phyloP scores from a whole-genome alignment of 2,113 vertebrate species.

The Psittacara wagleri region DNA sequence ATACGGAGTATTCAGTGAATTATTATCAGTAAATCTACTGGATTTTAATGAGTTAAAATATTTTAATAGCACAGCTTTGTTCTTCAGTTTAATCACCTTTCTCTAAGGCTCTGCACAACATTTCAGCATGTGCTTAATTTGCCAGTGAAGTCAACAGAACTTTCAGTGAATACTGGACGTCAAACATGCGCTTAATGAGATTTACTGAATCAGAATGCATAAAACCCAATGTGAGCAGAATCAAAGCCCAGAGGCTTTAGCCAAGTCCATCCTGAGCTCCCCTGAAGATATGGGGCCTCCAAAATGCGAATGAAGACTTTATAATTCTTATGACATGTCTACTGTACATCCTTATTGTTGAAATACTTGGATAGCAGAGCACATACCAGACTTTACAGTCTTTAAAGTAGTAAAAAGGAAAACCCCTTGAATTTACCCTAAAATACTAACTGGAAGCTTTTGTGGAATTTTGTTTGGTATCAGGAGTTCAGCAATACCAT shows the following conservation, averaged over 20 bases:
- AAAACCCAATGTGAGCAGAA: conserved; percentile 21
- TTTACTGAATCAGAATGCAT: conserved; percentile 25
- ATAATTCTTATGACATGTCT: background rate
- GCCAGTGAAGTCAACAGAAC: conserved; percentile 15
- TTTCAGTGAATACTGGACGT: background rate
- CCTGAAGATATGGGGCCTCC: background rate
- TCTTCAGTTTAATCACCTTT: conserved; percentile 30
- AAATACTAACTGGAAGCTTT: background rate
- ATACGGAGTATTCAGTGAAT: background rate
- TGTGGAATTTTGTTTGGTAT: background rate
- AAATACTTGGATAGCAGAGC: background rate
- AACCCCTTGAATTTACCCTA: background rate
- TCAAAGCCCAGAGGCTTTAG: conserved; percentile 8
- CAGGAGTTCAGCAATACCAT: background rate
- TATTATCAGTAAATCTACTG: background rate
- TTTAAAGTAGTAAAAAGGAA: background rate
- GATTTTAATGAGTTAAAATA: conserved; percentile 36
- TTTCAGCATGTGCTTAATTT: conserved; percentile 44
- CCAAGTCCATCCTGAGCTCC: background rate
- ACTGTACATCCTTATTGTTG: background rate
- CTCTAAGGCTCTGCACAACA: conserved; percentile 19
- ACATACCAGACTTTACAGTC: background rate
- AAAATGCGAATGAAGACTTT: background rate
- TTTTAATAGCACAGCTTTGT: conserved; percentile 14
- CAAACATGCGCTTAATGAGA: conserved; percentile 39